Percentiles rank a stretch among this genome's conserved stretches.
These are phyloP conservation scores for Microcebus griseorufus DNA, from an alignment of 2,113 vertebrate species.

Conservation along the genomic window DNA sequence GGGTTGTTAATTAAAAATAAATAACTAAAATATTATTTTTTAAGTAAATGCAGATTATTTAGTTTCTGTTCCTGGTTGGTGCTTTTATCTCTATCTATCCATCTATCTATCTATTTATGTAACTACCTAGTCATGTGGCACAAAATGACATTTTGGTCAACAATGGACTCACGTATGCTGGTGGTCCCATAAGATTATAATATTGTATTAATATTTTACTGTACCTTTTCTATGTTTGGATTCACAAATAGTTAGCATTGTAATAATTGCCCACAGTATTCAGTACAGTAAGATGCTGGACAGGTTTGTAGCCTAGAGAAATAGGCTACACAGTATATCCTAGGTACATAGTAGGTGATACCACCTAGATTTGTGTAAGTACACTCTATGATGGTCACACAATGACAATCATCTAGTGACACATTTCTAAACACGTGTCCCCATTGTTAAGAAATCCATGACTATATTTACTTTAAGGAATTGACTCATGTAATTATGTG, in stretches of 20 bases:
- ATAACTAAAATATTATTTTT: neutral
- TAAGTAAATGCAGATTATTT: neutral
- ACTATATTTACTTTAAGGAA: neutral
- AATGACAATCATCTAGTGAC: neutral
- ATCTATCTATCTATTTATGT: neutral
- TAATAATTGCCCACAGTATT: neutral
- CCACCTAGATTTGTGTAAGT: neutral
- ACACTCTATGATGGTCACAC: neutral
- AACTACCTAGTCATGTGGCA: neutral
- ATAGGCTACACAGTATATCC: neutral
- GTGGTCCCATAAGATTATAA: neutral
- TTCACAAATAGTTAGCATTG: neutral
- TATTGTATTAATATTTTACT: neutral
- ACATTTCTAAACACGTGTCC: neutral
- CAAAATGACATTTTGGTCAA: neutral
- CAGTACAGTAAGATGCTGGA: neutral
- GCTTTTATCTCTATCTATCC: neutral
- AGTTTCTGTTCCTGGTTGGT: neutral
- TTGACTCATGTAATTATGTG: neutral
- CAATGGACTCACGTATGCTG: neutral
- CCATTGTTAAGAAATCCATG: neutral
- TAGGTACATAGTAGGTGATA: neutral
- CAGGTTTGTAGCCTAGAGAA: neutral
- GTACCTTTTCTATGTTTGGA: neutral
- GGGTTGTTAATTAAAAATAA: neutral